Percentiles rank a stretch among this genome's conserved stretches.
phyloP scores from a whole-genome alignment of 2,113 vertebrate genomes.

The Poicephalus meyeri region DNA sequence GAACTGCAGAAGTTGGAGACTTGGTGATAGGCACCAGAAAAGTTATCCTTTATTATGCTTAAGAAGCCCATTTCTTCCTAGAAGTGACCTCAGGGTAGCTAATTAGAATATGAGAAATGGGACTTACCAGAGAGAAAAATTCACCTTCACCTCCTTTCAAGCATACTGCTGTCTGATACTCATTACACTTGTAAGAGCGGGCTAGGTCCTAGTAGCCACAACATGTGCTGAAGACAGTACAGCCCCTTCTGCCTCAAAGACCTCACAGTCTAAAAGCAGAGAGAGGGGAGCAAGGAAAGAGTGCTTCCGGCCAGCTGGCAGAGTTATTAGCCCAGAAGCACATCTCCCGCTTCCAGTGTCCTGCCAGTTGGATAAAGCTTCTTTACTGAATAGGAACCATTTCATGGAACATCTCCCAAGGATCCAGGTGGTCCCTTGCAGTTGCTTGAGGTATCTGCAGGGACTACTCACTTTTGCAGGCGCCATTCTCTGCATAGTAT shows the following conservation, averaged over 20 bases:
- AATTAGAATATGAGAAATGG: neutral
- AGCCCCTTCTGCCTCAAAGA: neutral
- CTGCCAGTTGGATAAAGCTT: neutral
- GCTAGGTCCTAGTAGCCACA: neutral
- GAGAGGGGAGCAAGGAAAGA: neutral
- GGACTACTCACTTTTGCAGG: slow-evolving; percentile 85
- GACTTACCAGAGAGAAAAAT: neutral
- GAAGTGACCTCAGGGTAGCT: neutral
- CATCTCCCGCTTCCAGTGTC: neutral
- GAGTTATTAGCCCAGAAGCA: neutral
- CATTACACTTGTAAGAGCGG: neutral
- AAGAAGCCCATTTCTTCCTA: neutral
- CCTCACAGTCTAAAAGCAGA: neutral
- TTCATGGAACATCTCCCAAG: rapidly evolving
- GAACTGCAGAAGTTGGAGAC: neutral
- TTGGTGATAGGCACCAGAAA: neutral
- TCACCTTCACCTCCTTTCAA: neutral
- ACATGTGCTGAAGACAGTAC: neutral
- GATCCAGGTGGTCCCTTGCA: neutral
- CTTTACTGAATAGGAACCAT: neutral
- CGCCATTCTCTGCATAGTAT: slow-evolving; percentile 66
- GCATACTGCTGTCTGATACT: neutral
- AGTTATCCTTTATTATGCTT: neutral
- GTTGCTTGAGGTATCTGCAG: rapidly evolving
- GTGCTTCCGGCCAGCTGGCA: too few relatives aligned